These are phyloP conservation scores for Mormyrops attenuatus DNA, from an alignment of 2,797 vertebrate species.

Conservation along the genomic window DNA sequence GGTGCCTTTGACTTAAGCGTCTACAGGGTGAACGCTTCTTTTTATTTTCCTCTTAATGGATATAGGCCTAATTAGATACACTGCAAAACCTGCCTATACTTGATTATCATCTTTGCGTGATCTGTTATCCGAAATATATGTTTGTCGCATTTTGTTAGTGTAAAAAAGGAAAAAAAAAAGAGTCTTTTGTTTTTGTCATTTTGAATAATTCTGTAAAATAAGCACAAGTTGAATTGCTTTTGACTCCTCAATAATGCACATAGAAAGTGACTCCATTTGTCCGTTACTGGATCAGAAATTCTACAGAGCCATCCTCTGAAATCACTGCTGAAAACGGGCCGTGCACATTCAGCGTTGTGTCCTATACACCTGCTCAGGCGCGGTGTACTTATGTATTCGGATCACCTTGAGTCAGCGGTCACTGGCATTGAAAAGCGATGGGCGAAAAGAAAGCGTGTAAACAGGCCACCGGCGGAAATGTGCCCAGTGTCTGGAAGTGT, in stretches of 20 bases:
- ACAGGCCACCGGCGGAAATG: not conserved
- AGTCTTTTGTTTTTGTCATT: not conserved
- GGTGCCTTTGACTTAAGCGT: not conserved
- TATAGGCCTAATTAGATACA: not conserved
- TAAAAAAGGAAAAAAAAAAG: too few relatives aligned
- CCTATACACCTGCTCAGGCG: not conserved
- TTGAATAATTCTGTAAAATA: not conserved
- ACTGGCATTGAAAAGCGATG: not conserved
- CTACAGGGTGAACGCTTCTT: not conserved
- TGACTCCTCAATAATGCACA: not conserved
- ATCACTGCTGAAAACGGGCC: not conserved
- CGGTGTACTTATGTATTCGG: not conserved
- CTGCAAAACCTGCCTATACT: conserved; percentile 14
- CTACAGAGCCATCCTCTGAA: not conserved
- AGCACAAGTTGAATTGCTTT: not conserved
- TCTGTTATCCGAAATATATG: not conserved
- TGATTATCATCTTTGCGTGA: not conserved
- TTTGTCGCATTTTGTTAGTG: not conserved
- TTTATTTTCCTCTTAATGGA: not conserved
- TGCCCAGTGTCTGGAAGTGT: not conserved
- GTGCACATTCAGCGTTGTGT: not conserved
- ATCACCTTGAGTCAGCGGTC: not conserved
- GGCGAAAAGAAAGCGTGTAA: not conserved
- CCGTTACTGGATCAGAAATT: not conserved
- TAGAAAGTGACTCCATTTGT: not conserved